Conservation (phyloP, 2,888 invertebrate genomes). For the Invenusta paracnida region DNA sequence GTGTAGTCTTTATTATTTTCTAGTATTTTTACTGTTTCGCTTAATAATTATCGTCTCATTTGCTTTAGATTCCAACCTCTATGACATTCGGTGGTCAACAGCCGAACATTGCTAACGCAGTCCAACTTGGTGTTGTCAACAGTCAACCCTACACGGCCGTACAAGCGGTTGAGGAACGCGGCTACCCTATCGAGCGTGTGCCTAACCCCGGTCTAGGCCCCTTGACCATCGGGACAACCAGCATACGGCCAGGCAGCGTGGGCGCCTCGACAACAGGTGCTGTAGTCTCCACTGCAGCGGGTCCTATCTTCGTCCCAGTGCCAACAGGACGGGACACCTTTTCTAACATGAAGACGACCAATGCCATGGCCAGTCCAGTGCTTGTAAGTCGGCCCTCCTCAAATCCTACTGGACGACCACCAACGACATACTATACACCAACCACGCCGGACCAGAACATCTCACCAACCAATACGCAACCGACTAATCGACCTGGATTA, state of each 20-base stretch:
- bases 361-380: slow-evolving; percentile 8
- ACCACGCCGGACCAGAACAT: slow-evolving; percentile 4
- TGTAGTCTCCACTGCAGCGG: not conserved
- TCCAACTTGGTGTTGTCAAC: slow-evolving; percentile 15
- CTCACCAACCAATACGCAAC: not conserved
- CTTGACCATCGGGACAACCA: not conserved
- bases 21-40: not conserved
- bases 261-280: not conserved
- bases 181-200: slow-evolving; percentile 14
- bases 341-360: not conserved
- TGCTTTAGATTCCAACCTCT: not conserved
- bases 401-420: slow-evolving; percentile 6
- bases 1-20: not conserved
- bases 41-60: not conserved
- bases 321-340: slow-evolving; percentile 15
- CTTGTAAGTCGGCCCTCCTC: slow-evolving; percentile 25
- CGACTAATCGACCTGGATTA: not conserved
- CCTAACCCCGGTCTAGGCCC: slow-evolving; percentile 16
- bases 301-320: too few species aligned
- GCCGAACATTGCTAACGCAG: slow-evolving; percentile 1
- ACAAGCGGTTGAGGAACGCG: slow-evolving; percentile 25
- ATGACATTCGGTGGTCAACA: not conserved
- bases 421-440: not conserved
- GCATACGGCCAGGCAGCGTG: not conserved
- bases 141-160: slow-evolving; percentile 3